These are phyloP conservation scores for Lucifuga dentata DNA, from an alignment of 2,113 vertebrate genomes.

Conservation along the genomic window DNA sequence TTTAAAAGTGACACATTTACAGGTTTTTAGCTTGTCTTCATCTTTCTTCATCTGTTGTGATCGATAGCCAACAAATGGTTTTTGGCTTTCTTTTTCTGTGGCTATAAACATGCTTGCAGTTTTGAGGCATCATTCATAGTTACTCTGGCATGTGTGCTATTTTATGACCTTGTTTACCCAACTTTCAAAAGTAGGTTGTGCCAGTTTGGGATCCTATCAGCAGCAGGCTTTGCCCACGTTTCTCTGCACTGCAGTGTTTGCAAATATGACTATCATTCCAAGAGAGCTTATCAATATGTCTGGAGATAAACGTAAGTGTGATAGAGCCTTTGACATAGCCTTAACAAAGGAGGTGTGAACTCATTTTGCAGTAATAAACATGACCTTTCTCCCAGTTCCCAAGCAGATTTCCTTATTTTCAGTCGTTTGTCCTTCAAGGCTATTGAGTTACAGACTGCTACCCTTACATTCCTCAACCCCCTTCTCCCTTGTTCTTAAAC, in stretches of 20 bases:
- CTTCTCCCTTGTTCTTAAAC: background rate
- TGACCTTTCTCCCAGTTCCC: slow-evolving; percentile 86
- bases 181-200: slow-evolving; percentile 36
- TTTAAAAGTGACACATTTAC: slow-evolving; percentile 27
- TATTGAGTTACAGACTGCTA: slow-evolving; percentile 46
- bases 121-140: background rate
- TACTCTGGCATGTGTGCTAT: background rate
- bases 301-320: slow-evolving; percentile 28
- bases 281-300: slow-evolving; percentile 41
- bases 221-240: no score
- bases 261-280: slow-evolving; percentile 36
- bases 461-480: slow-evolving; percentile 52
- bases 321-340: slow-evolving; percentile 24
- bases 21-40: background rate
- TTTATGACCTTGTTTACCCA: background rate
- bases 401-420: slow-evolving; percentile 52
- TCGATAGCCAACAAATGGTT: background rate
- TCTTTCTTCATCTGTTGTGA: slow-evolving; percentile 2
- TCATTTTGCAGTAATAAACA: slow-evolving; percentile 67
- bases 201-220: slow-evolving; percentile 1
- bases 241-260: slow-evolving; percentile 24
- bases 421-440: slow-evolving; percentile 19
- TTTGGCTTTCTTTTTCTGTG: slow-evolving; percentile 30
- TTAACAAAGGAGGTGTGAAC: slow-evolving; percentile 15
- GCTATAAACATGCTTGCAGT: background rate